phyloP scores from a whole-genome alignment of 2,888 invertebrate genomes.

The Sphaeridia pumilis region DNA sequence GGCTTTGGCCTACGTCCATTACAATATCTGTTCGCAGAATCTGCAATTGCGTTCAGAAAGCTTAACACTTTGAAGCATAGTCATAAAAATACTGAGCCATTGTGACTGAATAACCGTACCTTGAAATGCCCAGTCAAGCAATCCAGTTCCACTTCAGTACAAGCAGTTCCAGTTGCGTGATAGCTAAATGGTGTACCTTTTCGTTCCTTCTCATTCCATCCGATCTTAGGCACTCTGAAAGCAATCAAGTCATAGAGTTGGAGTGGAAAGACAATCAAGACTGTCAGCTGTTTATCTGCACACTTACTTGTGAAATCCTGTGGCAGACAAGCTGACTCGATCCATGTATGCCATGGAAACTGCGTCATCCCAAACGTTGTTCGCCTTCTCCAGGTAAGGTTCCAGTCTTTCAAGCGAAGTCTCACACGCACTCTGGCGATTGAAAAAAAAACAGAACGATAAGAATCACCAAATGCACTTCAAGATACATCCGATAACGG shows the following conservation, averaged over 20 bases:
- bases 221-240: slow-evolving; percentile 26
- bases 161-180: slow-evolving; percentile 73
- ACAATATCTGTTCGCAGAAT: slow-evolving; percentile 81
- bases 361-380: slow-evolving; percentile 74
- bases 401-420: slow-evolving; percentile 58
- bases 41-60: slow-evolving; percentile 29
- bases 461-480: too few relatives aligned
- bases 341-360: slow-evolving; percentile 62
- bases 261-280: too few relatives aligned
- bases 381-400: slow-evolving; percentile 62
- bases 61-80: too few relatives aligned
- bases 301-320: slow-evolving; percentile 58
- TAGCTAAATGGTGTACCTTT: slow-evolving; percentile 54
- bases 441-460: too few relatives aligned
- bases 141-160: slow-evolving; percentile 84
- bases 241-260: too few relatives aligned
- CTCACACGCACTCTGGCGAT: slow-evolving; percentile 62
- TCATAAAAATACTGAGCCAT: background rate
- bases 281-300: too few relatives aligned
- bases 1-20: slow-evolving; percentile 89
- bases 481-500: too few relatives aligned
- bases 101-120: too few relatives aligned
- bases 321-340: slow-evolving; percentile 65
- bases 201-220: slow-evolving; percentile 23
- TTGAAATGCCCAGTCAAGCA: slow-evolving; percentile 88